Evolutionary conservation across 2,113 vertebrate species (phyloP).

Genomic region (Phylloscopus whistleri): DNA sequence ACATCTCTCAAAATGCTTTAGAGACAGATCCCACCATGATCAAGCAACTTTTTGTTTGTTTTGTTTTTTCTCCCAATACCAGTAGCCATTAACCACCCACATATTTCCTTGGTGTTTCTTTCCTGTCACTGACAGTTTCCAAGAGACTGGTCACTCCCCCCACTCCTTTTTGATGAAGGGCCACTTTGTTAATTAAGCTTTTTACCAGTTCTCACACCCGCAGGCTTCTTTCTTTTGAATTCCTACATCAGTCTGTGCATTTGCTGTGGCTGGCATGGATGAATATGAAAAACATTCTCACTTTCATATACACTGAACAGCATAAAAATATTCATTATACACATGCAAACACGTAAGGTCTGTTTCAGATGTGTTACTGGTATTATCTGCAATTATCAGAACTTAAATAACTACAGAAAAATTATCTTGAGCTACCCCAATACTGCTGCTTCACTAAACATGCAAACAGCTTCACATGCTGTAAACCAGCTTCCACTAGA

Average conservation of each 20-base stretch:
- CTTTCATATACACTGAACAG: background rate
- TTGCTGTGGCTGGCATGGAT: background rate
- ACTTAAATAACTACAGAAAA: background rate
- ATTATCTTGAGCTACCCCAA: background rate
- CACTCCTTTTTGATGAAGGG: background rate
- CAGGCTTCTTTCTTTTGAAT: background rate
- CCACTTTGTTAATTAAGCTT: constrained; percentile 40
- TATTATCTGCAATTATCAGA: background rate
- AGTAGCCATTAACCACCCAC: background rate
- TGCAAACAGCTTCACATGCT: background rate
- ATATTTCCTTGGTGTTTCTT: constrained; percentile 3
- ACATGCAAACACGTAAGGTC: background rate
- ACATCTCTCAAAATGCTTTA: background rate
- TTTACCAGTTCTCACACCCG: constrained; percentile 11
- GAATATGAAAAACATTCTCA: background rate
- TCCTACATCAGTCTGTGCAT: background rate
- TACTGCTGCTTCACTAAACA: background rate
- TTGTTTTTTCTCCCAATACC: background rate
- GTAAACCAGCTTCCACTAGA: background rate
- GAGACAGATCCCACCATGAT: background rate
- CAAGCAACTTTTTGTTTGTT: constrained; percentile 30
- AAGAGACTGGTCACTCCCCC: background rate
- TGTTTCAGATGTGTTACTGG: background rate
- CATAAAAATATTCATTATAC: background rate
- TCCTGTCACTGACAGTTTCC: constrained; percentile 8